phyloP scores from a whole-genome alignment of 2,888 invertebrate genomes.

The Pelosia muscerda region DNA sequence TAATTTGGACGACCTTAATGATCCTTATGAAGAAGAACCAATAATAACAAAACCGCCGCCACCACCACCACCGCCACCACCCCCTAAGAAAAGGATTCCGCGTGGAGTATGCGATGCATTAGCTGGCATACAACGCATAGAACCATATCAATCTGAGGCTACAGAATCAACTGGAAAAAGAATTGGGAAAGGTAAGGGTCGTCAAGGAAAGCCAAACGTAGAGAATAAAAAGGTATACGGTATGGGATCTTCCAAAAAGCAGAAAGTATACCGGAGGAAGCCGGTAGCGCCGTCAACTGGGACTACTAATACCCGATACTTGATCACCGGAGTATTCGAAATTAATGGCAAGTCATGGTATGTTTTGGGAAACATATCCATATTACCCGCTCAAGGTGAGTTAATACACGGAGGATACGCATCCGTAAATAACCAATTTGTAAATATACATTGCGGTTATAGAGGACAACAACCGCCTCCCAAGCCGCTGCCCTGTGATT shows the following conservation, averaged over 20 bases:
- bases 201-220: conserved; percentile 54
- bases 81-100: conserved; percentile 71
- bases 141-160: conserved; percentile 51
- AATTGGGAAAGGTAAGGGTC: conserved; percentile 39
- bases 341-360: conserved; percentile 66
- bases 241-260: conserved; percentile 50
- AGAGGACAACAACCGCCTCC: conserved; percentile 60
- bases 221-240: conserved; percentile 71
- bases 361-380: conserved; percentile 65
- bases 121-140: conserved; percentile 65
- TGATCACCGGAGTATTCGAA: conserved; percentile 69
- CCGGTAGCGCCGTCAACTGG: conserved; percentile 68
- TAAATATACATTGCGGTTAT: conserved; percentile 73
- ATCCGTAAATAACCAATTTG: conserved; percentile 52
- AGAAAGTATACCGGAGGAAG: conserved; percentile 51
- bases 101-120: conserved; percentile 67
- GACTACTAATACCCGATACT: conserved; percentile 66
- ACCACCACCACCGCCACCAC: conserved; percentile 72
- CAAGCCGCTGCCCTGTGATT: conserved; percentile 69
- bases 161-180: conserved; percentile 12
- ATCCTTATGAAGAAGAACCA: conserved; percentile 71
- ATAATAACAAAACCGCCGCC: conserved; percentile 63
- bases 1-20: conserved; percentile 71
- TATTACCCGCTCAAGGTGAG: conserved; percentile 67
- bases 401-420: conserved; percentile 76